Percentiles rank a stretch among this genome's conserved stretches.
phyloP scores from a whole-genome alignment of 2,113 vertebrate species.

The Aphelocoma coerulescens region DNA sequence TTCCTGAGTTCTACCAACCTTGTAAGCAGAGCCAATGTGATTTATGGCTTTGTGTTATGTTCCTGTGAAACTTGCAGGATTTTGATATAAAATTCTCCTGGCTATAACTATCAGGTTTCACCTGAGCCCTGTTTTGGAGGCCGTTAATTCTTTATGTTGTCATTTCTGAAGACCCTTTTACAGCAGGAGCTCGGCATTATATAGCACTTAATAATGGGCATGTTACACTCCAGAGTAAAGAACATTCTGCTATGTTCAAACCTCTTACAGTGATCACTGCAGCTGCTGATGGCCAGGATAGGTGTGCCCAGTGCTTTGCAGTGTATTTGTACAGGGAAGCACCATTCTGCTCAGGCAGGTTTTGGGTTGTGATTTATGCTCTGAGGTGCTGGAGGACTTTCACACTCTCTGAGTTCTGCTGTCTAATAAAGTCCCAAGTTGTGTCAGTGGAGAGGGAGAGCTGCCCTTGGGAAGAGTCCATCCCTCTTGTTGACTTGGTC shows the following conservation, averaged over 20 bases:
- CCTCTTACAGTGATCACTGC: slow-evolving; percentile 6
- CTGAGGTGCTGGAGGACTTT: neutral
- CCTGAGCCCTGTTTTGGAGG: slow-evolving; percentile 50
- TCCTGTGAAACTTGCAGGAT: slow-evolving; percentile 39
- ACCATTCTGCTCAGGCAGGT: neutral
- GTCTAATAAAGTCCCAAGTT: neutral
- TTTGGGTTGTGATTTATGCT: neutral
- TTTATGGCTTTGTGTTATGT: slow-evolving; percentile 47
- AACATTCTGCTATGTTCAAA: slow-evolving; percentile 14
- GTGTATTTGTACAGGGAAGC: neutral
- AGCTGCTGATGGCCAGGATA: neutral
- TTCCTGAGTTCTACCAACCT: slow-evolving; percentile 12
- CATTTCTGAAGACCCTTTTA: slow-evolving; percentile 59
- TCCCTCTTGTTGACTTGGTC: neutral
- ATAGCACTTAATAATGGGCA: slow-evolving; percentile 39
- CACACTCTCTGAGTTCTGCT: neutral
- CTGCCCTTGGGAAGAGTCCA: neutral
- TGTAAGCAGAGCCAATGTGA: slow-evolving; percentile 25
- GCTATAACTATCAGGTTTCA: slow-evolving; percentile 55
- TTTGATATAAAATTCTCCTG: slow-evolving; percentile 50
- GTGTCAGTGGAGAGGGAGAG: neutral
- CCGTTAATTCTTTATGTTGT: slow-evolving; percentile 59
- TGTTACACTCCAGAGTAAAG: slow-evolving; percentile 34
- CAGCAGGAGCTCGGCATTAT: neutral
- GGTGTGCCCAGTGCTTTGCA: neutral